Conservation (phyloP, 2,797 vertebrate species). For the Xenentodon cancila region DNA sequence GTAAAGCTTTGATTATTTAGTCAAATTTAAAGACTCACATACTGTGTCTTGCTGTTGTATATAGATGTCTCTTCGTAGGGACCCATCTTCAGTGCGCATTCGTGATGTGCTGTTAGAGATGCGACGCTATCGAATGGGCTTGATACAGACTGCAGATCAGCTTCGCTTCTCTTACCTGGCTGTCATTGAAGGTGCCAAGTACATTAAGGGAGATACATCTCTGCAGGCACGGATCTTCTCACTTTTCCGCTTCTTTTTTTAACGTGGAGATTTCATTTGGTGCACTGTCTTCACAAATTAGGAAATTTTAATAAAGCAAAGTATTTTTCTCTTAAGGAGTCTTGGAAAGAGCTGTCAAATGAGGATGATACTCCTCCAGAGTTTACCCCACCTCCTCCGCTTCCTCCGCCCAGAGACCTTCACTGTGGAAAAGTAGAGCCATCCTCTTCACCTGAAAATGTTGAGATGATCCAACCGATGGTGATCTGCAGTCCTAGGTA, state of each 20-base stretch:
- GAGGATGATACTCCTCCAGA: slow-evolving; percentile 94
- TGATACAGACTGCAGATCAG: slow-evolving; percentile 97
- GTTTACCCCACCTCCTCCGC: slow-evolving; percentile 89
- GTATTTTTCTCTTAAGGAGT: slow-evolving; percentile 80
- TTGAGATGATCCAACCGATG: slow-evolving; percentile 49
- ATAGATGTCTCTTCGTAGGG: slow-evolving; percentile 87
- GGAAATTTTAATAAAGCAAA: neutral
- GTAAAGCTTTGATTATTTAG: neutral
- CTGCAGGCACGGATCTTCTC: slow-evolving; percentile 81
- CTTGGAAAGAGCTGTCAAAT: slow-evolving; percentile 94
- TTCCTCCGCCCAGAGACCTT: slow-evolving; percentile 86
- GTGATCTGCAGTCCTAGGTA: slow-evolving; percentile 68
- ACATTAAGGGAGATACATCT: slow-evolving; percentile 92
- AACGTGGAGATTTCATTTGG: neutral
- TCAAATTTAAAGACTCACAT: neutral
- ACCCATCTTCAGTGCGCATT: slow-evolving; percentile 92
- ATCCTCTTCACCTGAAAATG: slow-evolving; percentile 71
- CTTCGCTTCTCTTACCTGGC: slow-evolving; percentile 98
- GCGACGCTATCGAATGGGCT: slow-evolving; percentile 93
- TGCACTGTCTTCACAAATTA: neutral
- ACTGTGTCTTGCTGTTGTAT: neutral
- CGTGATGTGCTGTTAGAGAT: slow-evolving; percentile 96
- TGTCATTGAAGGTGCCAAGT: slow-evolving; percentile 95
- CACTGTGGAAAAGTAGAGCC: slow-evolving; percentile 83
- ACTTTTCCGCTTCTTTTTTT: neutral